Conservation (phyloP, 2,797 vertebrate genomes). For the Sarcoramphus papa region DNA sequence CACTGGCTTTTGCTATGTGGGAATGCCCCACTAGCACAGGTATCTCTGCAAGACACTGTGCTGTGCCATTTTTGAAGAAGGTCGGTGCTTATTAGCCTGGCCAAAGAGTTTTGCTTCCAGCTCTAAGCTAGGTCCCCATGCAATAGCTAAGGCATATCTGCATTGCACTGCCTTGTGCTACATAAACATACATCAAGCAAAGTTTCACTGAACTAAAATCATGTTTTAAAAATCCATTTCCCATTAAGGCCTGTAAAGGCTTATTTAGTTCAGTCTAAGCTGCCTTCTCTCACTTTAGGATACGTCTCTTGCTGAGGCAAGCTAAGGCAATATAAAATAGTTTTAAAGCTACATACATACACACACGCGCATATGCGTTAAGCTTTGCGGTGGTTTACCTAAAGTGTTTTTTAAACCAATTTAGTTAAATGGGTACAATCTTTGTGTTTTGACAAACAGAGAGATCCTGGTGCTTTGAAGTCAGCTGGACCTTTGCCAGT, state of each 20-base stretch:
- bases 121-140: background rate
- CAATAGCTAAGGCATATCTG: background rate
- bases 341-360: background rate
- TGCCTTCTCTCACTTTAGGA: background rate
- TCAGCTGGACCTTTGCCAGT: background rate
- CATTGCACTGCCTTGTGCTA: background rate
- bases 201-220: background rate
- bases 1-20: background rate
- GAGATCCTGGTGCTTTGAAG: background rate
- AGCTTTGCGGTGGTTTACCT: background rate
- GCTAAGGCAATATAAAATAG: background rate
- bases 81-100: background rate
- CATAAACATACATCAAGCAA: background rate
- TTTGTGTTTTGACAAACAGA: constrained; percentile 30
- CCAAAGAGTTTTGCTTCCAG: background rate
- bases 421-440: background rate
- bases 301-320: background rate
- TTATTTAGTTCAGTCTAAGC: background rate
- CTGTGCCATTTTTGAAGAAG: background rate
- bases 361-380: accelerated
- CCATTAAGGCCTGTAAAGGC: background rate
- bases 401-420: background rate
- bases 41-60: background rate
- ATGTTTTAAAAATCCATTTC: background rate
- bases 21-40: background rate